These are phyloP conservation scores for Homalodisca vitripennis DNA, from an alignment of 1,140 invertebrate genomes.

Conservation along the genomic window DNA sequence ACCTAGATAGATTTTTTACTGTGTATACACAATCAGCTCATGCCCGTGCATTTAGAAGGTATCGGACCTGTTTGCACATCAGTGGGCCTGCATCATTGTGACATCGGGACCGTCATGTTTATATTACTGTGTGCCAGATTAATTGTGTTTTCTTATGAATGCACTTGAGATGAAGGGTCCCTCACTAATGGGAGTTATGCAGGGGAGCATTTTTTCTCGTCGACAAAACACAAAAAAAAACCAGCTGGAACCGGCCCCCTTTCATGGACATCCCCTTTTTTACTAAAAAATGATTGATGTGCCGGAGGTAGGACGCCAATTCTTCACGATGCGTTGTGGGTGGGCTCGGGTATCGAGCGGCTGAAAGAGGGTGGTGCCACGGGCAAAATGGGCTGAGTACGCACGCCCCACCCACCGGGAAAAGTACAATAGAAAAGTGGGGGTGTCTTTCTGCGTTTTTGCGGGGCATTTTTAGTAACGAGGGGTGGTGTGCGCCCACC, in stretches of 20 bases:
- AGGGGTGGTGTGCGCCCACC: constrained; percentile 27
- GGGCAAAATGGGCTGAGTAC: constrained; percentile 13
- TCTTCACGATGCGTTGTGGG: constrained; percentile 23
- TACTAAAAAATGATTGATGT: constrained; percentile 33
- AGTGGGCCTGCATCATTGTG: no score
- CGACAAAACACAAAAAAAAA: constrained; percentile 16
- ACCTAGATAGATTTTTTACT: no score
- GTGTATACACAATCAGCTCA: no score
- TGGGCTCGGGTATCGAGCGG: constrained; percentile 25
- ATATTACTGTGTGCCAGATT: constrained; percentile 6
- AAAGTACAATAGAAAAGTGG: constrained; percentile 32
- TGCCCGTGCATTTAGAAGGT: no score
- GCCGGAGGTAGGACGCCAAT: constrained; percentile 25
- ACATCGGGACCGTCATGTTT: background rate
- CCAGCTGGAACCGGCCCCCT: constrained; percentile 8
- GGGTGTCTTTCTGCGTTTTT: constrained; percentile 35
- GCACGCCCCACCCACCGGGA: constrained; percentile 26
- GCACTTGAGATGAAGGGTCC: constrained; percentile 21
- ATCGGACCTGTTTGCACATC: no score
- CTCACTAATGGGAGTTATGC: constrained; percentile 15
- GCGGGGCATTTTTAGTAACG: constrained; percentile 32
- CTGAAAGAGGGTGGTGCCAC: constrained; percentile 28
- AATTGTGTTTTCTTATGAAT: constrained; percentile 22
- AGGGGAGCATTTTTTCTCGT: background rate
- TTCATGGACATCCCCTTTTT: constrained; percentile 27